Evolutionary conservation across 2,888 invertebrate genomes (phyloP).

Genomic region (Epicampocera succincta): DNA sequence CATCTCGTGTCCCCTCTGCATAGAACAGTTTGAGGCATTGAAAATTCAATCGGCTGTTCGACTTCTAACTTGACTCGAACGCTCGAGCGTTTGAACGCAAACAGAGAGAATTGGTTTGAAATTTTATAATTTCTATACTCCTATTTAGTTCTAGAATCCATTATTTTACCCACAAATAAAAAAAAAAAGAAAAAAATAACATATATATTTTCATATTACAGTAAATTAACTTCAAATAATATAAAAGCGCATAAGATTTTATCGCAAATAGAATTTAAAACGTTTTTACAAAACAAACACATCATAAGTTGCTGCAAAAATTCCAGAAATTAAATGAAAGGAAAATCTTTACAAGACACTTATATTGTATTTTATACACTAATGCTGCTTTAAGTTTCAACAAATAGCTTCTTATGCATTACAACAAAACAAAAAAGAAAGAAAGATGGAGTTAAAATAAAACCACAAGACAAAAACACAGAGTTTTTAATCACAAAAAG

Average conservation of each 20-base stretch:
- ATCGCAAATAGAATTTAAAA: constrained; percentile 14
- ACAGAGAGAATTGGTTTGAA: no score
- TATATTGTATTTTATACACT: constrained; percentile 3
- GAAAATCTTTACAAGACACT: neutral
- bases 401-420: constrained; percentile 9
- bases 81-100: no score
- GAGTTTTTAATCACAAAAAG: neutral
- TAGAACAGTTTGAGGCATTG: no score
- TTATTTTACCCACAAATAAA: neutral
- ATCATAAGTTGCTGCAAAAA: constrained; percentile 67
- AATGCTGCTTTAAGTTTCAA: constrained; percentile 16
- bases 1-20: no score
- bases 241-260: neutral
- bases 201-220: no score
- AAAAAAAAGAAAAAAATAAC: no score
- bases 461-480: constrained; percentile 30
- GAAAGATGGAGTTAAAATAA: neutral
- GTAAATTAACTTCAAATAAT: no score
- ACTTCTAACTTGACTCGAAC: no score
- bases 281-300: constrained; percentile 54
- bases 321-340: constrained; percentile 9
- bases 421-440: constrained; percentile 4
- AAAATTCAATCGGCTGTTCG: no score
- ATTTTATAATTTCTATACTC: no score
- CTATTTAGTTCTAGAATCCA: no score